phyloP scores from a whole-genome alignment of 2,113 vertebrate species.

The Saccopteryx leptura region DNA sequence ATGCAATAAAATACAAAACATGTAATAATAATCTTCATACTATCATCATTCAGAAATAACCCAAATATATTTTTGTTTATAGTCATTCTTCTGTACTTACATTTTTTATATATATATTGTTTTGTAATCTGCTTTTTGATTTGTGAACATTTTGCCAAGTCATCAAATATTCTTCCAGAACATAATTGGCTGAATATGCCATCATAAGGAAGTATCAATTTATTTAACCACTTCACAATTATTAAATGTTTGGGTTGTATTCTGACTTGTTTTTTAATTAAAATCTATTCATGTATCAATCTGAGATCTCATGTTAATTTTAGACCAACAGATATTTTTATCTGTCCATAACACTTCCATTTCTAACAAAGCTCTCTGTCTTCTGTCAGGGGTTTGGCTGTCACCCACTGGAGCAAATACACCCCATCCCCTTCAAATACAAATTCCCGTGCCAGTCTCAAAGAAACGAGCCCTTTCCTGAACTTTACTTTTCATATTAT shows the following conservation, averaged over 20 bases:
- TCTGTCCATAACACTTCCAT: not conserved
- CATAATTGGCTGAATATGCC: not conserved
- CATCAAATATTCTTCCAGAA: slow-evolving; percentile 43
- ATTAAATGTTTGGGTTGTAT: not conserved
- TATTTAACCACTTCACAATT: slow-evolving; percentile 39
- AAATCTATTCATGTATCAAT: not conserved
- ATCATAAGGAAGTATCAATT: not conserved
- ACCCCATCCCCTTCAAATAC: not conserved
- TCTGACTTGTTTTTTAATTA: slow-evolving; percentile 43
- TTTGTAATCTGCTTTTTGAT: slow-evolving; percentile 34
- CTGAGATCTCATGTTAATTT: slow-evolving; percentile 47
- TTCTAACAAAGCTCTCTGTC: not conserved
- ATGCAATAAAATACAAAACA: slow-evolving; percentile 16
- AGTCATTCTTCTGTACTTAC: slow-evolving; percentile 5
- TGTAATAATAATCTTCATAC: not conserved
- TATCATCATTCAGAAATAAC: not conserved
- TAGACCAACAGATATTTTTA: slow-evolving; percentile 44
- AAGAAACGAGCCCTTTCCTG: not conserved
- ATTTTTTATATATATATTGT: slow-evolving; percentile 43
- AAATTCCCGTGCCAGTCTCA: not conserved
- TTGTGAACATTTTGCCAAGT: slow-evolving; percentile 10
- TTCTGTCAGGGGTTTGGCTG: not conserved
- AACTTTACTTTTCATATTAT: slow-evolving; percentile 23
- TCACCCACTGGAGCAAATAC: not conserved
- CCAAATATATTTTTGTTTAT: slow-evolving; percentile 6